A percentile compares a stretch with the other conserved stretches of the same genome.
Evolutionary conservation across 2,797 vertebrate species (phyloP).

Genomic region (Petrocephalus sullivani): DNA sequence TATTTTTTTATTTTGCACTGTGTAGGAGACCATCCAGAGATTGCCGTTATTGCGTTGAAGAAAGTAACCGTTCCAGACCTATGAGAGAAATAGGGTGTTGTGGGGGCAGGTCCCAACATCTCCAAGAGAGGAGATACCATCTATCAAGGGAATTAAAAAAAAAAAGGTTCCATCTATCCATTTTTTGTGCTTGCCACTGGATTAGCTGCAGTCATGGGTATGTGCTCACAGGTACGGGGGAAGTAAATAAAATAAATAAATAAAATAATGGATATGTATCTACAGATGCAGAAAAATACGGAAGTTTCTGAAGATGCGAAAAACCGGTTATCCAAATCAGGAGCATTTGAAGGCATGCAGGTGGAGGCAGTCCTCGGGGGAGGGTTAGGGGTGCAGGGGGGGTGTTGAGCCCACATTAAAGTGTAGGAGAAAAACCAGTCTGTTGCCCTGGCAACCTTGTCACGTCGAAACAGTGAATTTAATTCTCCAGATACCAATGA

Average conservation of each 20-base stretch:
- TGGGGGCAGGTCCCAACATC: not conserved
- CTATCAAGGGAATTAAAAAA: not conserved
- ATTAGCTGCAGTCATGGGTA: not conserved
- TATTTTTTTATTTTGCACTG: not conserved
- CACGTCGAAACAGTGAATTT: constrained; percentile 27
- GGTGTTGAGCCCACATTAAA: not conserved
- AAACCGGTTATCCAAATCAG: not conserved
- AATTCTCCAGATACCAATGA: constrained; percentile 19
- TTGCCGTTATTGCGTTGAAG: not conserved
- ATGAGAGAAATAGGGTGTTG: not conserved
- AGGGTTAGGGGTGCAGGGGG: not conserved
- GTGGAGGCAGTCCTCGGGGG: not conserved
- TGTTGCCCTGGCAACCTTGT: constrained; percentile 32
- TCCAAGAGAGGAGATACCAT: not conserved
- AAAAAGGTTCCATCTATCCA: not conserved
- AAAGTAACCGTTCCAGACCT: not conserved
- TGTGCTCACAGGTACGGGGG: not conserved
- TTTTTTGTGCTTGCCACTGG: not conserved
- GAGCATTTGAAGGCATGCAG: constrained; percentile 3
- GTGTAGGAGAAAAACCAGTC: constrained; percentile 16
- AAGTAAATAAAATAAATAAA: not conserved
- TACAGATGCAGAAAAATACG: not conserved
- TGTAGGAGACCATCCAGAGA: not conserved
- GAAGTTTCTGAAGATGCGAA: not conserved
- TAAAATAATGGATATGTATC: not conserved